A percentile compares a stretch with the other conserved stretches of the same genome.
These are phyloP conservation scores for Fundulus diaphanus DNA, from an alignment of 2,797 vertebrate species.

Conservation along the genomic window DNA sequence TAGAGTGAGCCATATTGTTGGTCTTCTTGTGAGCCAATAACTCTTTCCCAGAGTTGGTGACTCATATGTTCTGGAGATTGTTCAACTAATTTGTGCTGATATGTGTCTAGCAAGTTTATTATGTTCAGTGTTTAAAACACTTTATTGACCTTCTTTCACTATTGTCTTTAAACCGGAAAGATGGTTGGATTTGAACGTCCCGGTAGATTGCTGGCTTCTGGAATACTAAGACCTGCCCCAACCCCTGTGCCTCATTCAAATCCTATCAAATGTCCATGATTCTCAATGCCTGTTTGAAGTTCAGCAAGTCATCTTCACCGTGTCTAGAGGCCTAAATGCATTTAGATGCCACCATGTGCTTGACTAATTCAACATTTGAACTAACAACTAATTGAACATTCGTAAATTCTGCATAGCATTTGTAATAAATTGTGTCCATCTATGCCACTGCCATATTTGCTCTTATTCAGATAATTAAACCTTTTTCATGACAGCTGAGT, in stretches of 20 bases:
- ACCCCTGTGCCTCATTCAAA: neutral
- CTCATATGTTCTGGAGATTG: neutral
- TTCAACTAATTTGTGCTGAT: conserved; percentile 22
- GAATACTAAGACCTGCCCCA: neutral
- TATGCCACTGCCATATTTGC: neutral
- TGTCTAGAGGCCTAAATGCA: neutral
- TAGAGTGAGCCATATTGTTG: conserved; percentile 6
- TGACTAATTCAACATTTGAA: neutral
- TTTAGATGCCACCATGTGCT: neutral
- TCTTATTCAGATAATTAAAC: neutral
- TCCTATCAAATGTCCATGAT: neutral
- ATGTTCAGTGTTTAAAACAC: conserved; percentile 6
- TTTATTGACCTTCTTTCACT: neutral
- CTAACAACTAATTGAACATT: neutral
- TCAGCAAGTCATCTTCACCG: neutral
- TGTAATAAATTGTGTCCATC: neutral
- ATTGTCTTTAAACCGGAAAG: neutral
- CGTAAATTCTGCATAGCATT: neutral
- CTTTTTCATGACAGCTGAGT: too few relatives aligned
- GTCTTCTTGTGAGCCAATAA: conserved; percentile 22
- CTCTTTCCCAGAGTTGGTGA: conserved; percentile 13
- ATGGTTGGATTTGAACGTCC: neutral
- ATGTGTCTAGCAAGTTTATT: conserved; percentile 8
- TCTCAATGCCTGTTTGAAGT: neutral
- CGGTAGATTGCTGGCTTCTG: neutral